Percentiles rank a stretch among this genome's conserved stretches.
Conservation (phyloP, 2,797 vertebrate genomes). For the Tragopan temminckii region DNA sequence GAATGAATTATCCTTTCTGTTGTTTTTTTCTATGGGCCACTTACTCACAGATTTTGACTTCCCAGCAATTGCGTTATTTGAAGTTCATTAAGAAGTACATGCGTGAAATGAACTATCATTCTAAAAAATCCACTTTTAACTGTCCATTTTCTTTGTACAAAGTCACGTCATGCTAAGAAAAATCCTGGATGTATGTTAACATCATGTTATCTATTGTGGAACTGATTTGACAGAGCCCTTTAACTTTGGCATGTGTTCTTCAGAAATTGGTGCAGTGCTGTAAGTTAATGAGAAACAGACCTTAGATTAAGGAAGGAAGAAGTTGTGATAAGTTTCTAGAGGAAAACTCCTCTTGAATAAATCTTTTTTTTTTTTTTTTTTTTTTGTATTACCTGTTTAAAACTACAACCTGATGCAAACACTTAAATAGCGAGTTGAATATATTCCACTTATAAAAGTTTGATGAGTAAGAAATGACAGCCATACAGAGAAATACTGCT, state of each 20-base stretch:
- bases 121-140: background rate
- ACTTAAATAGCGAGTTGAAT: background rate
- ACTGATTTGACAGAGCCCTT: constrained; percentile 35
- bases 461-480: constrained; percentile 11
- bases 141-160: background rate
- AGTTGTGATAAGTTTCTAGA: background rate
- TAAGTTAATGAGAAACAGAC: constrained; percentile 7
- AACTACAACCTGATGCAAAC: background rate
- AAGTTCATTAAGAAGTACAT: background rate
- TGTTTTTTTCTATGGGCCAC: background rate
- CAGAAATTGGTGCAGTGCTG: background rate
- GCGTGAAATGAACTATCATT: background rate
- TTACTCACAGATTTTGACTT: background rate
- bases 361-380: background rate
- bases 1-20: background rate
- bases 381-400: background rate
- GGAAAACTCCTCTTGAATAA: background rate
- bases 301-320: background rate
- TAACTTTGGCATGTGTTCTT: background rate
- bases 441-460: background rate
- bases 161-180: background rate
- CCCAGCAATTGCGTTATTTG: background rate
- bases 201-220: background rate
- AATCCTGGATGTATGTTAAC: background rate
- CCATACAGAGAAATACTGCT: background rate